Evolutionary conservation across 2,113 vertebrate species (phyloP).

Genomic region (Ivindomyrus marchei): DNA sequence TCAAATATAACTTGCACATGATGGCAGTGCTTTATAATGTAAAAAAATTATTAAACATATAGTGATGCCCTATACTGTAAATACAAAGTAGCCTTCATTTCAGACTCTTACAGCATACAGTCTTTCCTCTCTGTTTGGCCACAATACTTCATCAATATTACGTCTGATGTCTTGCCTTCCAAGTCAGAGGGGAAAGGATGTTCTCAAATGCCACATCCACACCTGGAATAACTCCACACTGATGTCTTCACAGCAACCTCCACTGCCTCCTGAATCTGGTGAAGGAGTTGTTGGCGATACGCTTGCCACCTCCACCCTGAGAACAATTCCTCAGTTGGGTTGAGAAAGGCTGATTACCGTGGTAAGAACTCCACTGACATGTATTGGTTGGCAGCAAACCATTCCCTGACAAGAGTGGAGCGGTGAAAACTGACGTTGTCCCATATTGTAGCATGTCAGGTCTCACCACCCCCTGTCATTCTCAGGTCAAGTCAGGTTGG

Average conservation of each 20-base stretch:
- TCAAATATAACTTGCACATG: background rate
- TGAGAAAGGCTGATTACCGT: constrained; percentile 8
- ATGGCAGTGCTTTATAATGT: background rate
- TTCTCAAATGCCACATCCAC: background rate
- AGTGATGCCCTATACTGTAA: background rate
- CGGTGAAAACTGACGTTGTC: constrained; percentile 18
- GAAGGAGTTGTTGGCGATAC: background rate
- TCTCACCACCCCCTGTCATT: background rate
- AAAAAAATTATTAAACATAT: background rate
- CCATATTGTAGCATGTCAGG: constrained; percentile 10
- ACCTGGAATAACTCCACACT: background rate
- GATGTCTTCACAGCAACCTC: background rate
- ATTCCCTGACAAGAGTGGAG: constrained; percentile 15
- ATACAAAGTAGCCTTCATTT: background rate
- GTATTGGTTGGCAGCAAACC: background rate
- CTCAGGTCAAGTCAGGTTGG: background rate
- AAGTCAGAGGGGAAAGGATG: background rate
- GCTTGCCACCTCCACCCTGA: background rate
- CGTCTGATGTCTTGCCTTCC: background rate
- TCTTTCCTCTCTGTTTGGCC: background rate
- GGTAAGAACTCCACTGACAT: background rate
- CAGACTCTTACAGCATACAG: background rate
- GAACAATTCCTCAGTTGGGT: background rate
- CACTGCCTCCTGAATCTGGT: background rate
- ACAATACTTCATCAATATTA: background rate